Evolutionary conservation across 2,797 vertebrate species (phyloP).

Genomic region (Myiotriccus ornatus): DNA sequence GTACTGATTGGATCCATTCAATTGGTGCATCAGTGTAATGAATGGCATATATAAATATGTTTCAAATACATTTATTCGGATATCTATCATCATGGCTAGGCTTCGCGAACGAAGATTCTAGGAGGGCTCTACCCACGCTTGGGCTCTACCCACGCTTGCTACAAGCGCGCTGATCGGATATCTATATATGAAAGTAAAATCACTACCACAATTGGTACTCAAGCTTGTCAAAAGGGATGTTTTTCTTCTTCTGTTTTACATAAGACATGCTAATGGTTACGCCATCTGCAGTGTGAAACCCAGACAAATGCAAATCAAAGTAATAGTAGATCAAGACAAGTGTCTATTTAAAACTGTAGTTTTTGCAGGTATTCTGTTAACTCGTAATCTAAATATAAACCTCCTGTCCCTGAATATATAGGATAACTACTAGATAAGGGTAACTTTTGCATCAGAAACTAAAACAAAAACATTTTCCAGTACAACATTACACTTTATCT

Average conservation of each 20-base stretch:
- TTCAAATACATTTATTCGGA: constrained; percentile 58
- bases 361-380: constrained; percentile 13
- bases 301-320: constrained; percentile 56
- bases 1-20: constrained; percentile 42
- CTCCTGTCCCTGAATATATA: not conserved
- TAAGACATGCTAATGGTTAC: constrained; percentile 60
- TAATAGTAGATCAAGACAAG: constrained; percentile 25
- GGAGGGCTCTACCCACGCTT: no score
- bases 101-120: no score
- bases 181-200: constrained; percentile 68
- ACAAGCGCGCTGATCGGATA: no score
- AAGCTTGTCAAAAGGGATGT: constrained; percentile 48
- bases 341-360: not conserved
- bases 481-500: not conserved
- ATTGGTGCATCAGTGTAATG: constrained; percentile 23
- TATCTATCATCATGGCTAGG: no score
- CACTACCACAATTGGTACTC: constrained; percentile 39
- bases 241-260: constrained; percentile 59
- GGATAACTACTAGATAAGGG: not conserved
- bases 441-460: not conserved
- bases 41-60: constrained; percentile 54
- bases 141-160: no score
- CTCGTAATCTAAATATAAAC: not conserved
- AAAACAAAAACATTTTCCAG: not conserved
- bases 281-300: constrained; percentile 45